These are phyloP conservation scores for Palaemon carinicauda DNA, from an alignment of 1,140 invertebrate genomes.

Conservation along the genomic window DNA sequence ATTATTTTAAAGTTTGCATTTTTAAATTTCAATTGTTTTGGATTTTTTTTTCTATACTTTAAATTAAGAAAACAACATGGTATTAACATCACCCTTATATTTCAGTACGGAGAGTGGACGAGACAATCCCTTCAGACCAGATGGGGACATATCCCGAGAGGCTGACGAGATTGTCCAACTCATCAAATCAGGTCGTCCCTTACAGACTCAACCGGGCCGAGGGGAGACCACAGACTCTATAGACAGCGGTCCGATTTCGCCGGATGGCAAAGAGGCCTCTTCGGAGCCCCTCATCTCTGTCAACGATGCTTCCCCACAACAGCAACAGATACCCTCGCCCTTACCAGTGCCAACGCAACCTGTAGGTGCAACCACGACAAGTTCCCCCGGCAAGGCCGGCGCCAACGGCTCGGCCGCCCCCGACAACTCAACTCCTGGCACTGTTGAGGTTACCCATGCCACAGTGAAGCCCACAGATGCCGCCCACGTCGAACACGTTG, in stretches of 20 bases:
- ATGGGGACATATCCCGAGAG: conserved; percentile 91
- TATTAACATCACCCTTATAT: conserved; percentile 61
- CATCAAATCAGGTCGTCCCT: conserved; percentile 87
- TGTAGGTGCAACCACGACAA: not conserved
- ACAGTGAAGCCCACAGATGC: conserved; percentile 73
- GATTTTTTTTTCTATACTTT: too few species aligned
- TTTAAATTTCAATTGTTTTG: too few species aligned
- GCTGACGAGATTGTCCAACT: conserved; percentile 95
- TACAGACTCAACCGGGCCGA: conserved; percentile 60
- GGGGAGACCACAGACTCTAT: not conserved
- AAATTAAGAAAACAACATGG: too few species aligned
- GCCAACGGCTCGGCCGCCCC: conserved; percentile 63
- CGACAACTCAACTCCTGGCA: conserved; percentile 62
- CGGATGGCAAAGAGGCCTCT: conserved; percentile 11
- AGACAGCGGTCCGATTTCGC: not conserved
- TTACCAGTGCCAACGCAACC: not conserved
- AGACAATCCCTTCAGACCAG: conserved; percentile 97
- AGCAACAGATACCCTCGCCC: not conserved
- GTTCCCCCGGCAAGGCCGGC: conserved; percentile 60
- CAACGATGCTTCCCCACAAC: conserved; percentile 18
- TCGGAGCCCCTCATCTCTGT: conserved; percentile 19
- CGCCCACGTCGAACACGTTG: conserved; percentile 81
- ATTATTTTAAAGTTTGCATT: too few species aligned
- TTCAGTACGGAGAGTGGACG: conserved; percentile 91
- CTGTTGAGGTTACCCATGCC: conserved; percentile 79